These are phyloP conservation scores for Prunella himalayana DNA, from an alignment of 2,113 vertebrate species.

Conservation along the genomic window DNA sequence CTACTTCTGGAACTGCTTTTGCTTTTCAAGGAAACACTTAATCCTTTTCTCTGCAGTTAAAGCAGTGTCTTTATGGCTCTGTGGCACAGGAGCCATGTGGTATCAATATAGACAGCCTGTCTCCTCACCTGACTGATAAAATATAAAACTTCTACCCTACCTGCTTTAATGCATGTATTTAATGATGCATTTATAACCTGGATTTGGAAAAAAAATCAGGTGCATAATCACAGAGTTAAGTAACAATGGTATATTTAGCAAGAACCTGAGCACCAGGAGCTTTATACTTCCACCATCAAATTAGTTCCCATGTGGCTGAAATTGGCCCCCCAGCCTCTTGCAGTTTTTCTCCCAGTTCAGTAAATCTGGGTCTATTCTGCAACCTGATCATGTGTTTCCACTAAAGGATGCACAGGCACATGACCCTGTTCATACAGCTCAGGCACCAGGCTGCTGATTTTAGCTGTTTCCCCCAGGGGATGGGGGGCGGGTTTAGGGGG, in stretches of 20 bases:
- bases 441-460: not conserved
- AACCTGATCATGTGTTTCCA: fast-evolving
- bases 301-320: fast-evolving
- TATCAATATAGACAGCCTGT: not conserved
- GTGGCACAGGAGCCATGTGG: not conserved
- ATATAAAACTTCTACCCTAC: not conserved
- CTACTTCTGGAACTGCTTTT: not conserved
- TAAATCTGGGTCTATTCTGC: not conserved
- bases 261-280: not conserved
- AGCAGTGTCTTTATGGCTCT: not conserved
- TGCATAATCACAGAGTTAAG: not conserved
- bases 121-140: not conserved
- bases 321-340: not conserved
- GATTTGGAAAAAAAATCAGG: not conserved
- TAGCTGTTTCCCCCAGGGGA: not conserved
- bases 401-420: fast-evolving
- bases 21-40: not conserved
- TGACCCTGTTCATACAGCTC: fast-evolving
- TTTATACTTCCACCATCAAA: not conserved
- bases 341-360: not conserved
- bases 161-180: not conserved
- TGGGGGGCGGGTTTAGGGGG: fast-evolving
- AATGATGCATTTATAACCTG: not conserved
- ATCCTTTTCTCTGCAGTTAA: not conserved
- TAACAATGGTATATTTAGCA: not conserved